A percentile compares a stretch with the other conserved stretches of the same genome.
Conservation (phyloP, 2,113 vertebrate genomes). For the Colossoma macropomum region DNA sequence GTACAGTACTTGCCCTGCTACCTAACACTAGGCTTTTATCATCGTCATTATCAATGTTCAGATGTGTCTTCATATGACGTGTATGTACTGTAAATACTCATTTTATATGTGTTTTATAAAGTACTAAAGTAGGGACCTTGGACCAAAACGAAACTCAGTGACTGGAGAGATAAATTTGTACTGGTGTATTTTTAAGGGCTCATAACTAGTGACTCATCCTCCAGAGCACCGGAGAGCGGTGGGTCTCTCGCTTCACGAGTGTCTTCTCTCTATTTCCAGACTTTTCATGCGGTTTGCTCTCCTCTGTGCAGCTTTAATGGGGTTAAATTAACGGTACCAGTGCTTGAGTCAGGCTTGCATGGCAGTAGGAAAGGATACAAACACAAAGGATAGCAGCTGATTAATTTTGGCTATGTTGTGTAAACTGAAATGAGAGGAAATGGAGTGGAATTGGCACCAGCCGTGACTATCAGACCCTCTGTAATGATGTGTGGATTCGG, state of each 20-base stretch:
- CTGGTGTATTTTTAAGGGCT: constrained; percentile 67
- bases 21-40: no score
- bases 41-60: no score
- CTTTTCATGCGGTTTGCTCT: not conserved
- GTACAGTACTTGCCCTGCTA: no score
- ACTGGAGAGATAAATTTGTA: constrained; percentile 2
- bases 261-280: not conserved
- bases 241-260: constrained; percentile 53
- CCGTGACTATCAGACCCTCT: no score
- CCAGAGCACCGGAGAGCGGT: constrained; percentile 63
- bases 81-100: no score
- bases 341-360: not conserved
- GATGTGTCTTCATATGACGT: no score
- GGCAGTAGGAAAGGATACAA: not conserved
- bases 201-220: constrained; percentile 65
- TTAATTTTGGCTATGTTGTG: no score
- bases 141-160: not conserved
- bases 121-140: not conserved
- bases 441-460: no score
- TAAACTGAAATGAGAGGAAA: no score
- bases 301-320: not conserved
- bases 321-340: not conserved
- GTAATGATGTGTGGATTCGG: no score
- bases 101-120: no score
- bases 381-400: no score